Base-by-base conservation (phyloP, 2,797 vertebrate species). In the Sebastes cheni region DNA sequence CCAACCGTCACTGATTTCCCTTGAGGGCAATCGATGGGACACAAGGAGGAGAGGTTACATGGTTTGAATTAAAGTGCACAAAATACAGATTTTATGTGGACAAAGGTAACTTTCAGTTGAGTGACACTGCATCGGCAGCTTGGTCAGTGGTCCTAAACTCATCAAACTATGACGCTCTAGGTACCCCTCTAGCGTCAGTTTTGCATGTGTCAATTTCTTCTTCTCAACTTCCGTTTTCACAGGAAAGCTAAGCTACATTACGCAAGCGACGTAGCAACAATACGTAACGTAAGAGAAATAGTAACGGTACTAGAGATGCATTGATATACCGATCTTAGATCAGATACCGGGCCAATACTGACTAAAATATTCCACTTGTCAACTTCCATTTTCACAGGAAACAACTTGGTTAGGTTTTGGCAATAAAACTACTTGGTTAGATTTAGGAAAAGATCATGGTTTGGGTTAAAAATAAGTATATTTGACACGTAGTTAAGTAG, bases 1-100 rank as follows among this genome's bases (percentile, higher is more conserved):
- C 46, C 6, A 69, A 56, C 18, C 2, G 0, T 56, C 62, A 77
- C 39, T 68, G 73, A 82, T 88, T 77, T 80, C 52, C 30, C 46
- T 52, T 14, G n/a, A 72, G 59, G 29, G 30, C 60, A 84, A 75
- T 75, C 6, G 8, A 68, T 72, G 54, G 27, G 0, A 30, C 42
- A 34, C 7, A 69, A 76, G 54, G n/a, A 30, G 34, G 20, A 56
- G 34, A 36, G 34, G 27, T 69, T 46, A 25, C 46, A 62, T 11
- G 18, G 29, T 66, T 61, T 61, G 20, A 36, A 73, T 46, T n/a
- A 36, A 81, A 72, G 11, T 7, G 34, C 18, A 76, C 22, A 23
- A 55, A 77, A 71, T 32, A 67, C 14, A 18, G 52, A 71, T 77
- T 69, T 46, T 52, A 23, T 25, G 20, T 32, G 8, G 11, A 67